Base-by-base conservation (phyloP, 2,113 vertebrate genomes). In the Xiphophorus hellerii region DNA sequence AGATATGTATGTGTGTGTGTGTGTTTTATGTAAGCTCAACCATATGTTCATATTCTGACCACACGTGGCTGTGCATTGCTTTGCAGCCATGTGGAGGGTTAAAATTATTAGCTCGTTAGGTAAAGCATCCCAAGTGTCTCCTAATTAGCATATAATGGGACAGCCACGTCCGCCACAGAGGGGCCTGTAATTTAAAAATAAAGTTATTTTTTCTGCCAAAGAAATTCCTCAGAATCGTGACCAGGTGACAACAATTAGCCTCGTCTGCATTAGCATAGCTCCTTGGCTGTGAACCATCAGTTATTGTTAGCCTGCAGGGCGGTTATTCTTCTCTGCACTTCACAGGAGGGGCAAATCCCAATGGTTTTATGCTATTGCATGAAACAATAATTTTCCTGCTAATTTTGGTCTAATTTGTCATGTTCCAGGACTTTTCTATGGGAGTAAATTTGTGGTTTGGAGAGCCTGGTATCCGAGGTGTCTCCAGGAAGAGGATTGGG, bases 121-220 rank as follows among this genome's bases (percentile, higher is more conserved):
- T 90, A 88, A 93, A 90, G 81, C 62, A 83, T 93, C 91, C 91
- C 92, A 37, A 81, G 89, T 51, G 92, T 76, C 90, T 71, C 84
- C 89, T 95, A 92, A 94, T 94, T 94, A 94, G 91, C 93, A 90
- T 88, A 92, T 93, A 93, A 94, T 89, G 90, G 88, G 88, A 92
- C 85, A 83, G 89, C 82, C 81, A 71, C 83, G 80, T 82, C 89
- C 31, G 78, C 84, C 85, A 88, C 91, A 87, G 82, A 87, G 86
- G 81, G 89, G 85, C 71, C 87, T 74, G 81, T 83, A 85, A 90
- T 93, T 92, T 89, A 79, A 88, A 84, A 91, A 88, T 86, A 89
- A 93, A 90, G 90, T 89, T 85, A 39, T 87, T 92, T 91, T 87
- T 85, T 82, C 86, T 78, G 71, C 62, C 78, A 77, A 73, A 89